Percentiles rank a stretch among this genome's conserved stretches.
Conservation (phyloP, 2,888 invertebrate genomes). For the Hirtodrosophila histrioides region DNA sequence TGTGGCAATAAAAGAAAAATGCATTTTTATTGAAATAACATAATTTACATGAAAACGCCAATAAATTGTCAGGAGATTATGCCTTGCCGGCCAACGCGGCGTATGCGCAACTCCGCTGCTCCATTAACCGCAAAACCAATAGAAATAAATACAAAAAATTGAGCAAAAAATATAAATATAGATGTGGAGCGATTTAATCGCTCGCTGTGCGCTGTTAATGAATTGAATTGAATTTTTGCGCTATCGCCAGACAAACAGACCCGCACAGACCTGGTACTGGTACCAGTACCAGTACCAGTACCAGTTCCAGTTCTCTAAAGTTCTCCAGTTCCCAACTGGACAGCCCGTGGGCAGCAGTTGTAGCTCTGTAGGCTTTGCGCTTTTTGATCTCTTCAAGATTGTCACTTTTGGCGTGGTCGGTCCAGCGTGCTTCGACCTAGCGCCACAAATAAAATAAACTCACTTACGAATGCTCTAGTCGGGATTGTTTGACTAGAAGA, state of each 20-base stretch:
- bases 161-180: slow-evolving; percentile 47
- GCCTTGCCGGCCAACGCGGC: slow-evolving; percentile 35
- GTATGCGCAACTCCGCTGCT: slow-evolving; percentile 50
- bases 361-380: slow-evolving; percentile 68
- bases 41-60: slow-evolving; percentile 75
- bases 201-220: slow-evolving; percentile 69
- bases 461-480: no score
- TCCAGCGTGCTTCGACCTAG: slow-evolving; percentile 33
- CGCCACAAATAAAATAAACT: slow-evolving; percentile 46
- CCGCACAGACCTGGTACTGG: slow-evolving; percentile 14
- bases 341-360: slow-evolving; percentile 52
- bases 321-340: slow-evolving; percentile 42
- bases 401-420: slow-evolving; percentile 62
- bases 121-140: slow-evolving; percentile 50
- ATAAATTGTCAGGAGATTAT: slow-evolving; percentile 70
- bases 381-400: slow-evolving; percentile 73
- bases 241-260: slow-evolving; percentile 55
- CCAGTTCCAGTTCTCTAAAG: slow-evolving; percentile 33
- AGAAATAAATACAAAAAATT: slow-evolving; percentile 2
- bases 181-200: slow-evolving; percentile 68
- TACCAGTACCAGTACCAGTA: slow-evolving; percentile 15
- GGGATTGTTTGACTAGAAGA: no score
- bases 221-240: slow-evolving; percentile 69
- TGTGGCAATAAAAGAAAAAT: slow-evolving; percentile 75
- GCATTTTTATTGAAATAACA: slow-evolving; percentile 69